Percentiles rank a stretch among this genome's conserved stretches.
phyloP scores from a whole-genome alignment of 2,113 vertebrate species.

The Conger conger region DNA sequence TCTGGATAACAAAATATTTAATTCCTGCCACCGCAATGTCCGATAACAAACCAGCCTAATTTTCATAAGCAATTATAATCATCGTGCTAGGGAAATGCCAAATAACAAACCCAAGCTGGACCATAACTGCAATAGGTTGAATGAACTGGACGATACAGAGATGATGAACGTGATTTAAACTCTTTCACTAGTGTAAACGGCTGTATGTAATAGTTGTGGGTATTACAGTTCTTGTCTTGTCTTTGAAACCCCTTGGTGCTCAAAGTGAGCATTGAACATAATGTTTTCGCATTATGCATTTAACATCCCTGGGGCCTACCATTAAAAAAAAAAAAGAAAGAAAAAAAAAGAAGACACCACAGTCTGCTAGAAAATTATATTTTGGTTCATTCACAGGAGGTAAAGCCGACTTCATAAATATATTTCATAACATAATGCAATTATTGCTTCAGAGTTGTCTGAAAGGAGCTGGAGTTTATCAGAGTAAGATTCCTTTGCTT shows the following conservation, averaged over 20 bases:
- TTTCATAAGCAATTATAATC: background rate
- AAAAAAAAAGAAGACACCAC: background rate
- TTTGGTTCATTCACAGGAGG: background rate
- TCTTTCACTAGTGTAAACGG: background rate
- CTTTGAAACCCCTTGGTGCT: background rate
- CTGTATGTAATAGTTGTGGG: background rate
- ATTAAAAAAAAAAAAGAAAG: background rate
- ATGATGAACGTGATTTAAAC: background rate
- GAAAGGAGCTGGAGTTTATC: background rate
- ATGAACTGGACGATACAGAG: background rate
- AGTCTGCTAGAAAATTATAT: background rate
- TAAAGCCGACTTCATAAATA: background rate
- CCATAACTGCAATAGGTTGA: background rate
- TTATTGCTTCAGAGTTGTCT: background rate
- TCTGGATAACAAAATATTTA: background rate
- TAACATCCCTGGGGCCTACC: background rate
- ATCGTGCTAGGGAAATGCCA: background rate
- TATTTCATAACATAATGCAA: background rate
- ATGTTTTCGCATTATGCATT: background rate
- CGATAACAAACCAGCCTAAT: background rate
- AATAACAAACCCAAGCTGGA: background rate
- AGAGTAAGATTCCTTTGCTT: background rate
- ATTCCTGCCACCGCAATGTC: background rate
- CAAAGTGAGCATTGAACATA: background rate
- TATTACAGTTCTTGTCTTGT: background rate